Evolutionary conservation across 2,888 invertebrate species (phyloP).

Genomic region (Notodonta dromedarius): DNA sequence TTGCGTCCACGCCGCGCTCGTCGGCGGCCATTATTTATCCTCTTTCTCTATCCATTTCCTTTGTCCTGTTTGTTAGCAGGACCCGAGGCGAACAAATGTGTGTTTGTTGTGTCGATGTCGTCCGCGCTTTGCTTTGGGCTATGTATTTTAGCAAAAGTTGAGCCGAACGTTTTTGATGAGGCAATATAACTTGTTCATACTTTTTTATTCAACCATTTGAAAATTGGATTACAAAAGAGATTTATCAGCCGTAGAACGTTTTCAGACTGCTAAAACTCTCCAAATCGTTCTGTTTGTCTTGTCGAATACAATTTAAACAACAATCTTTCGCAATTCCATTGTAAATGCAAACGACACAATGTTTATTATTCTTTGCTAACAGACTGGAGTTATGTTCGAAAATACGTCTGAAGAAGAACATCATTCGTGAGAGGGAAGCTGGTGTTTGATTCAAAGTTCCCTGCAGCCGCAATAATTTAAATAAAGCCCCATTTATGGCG

Average conservation of each 20-base stretch:
- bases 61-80: slow-evolving; percentile 65
- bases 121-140: slow-evolving; percentile 45
- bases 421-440: background rate
- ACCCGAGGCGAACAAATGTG: slow-evolving; percentile 62
- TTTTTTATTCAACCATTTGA: slow-evolving; percentile 18
- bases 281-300: background rate
- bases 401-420: background rate
- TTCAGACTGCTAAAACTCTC: background rate
- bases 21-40: slow-evolving; percentile 64
- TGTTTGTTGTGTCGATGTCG: slow-evolving; percentile 59
- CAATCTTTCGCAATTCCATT: background rate
- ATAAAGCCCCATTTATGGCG: too few species aligned
- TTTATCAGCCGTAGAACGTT: slow-evolving; percentile 10
- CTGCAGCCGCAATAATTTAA: too few species aligned
- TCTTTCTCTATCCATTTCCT: slow-evolving; percentile 64
- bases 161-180: slow-evolving; percentile 45
- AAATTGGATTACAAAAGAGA: slow-evolving; percentile 29
- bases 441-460: too few species aligned
- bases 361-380: background rate
- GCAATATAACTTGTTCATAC: slow-evolving; percentile 45
- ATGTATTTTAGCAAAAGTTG: slow-evolving; percentile 54
- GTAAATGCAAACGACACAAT: background rate
- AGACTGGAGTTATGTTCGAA: background rate
- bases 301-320: background rate
- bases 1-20: slow-evolving; percentile 43